These are phyloP conservation scores for Choristoneura fumiferana DNA, from an alignment of 1,140 invertebrate genomes.

Conservation along the genomic window DNA sequence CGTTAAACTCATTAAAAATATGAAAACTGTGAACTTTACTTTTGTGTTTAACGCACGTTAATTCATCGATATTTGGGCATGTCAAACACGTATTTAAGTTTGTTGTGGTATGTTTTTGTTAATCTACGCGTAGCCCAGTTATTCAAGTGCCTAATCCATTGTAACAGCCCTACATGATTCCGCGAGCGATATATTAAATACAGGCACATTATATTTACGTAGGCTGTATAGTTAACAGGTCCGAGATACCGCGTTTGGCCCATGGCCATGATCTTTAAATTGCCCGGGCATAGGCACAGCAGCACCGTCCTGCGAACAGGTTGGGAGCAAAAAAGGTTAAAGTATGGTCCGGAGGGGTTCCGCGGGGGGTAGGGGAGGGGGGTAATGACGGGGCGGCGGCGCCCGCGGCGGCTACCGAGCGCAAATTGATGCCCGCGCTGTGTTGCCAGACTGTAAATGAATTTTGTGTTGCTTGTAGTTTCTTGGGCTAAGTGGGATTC, in stretches of 20 bases:
- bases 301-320: constrained; percentile 68
- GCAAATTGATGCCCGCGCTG: constrained; percentile 65
- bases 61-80: too few relatives aligned
- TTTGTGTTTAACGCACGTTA: too few relatives aligned
- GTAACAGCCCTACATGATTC: background rate
- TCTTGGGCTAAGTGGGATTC: too few relatives aligned
- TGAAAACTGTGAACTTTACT: too few relatives aligned
- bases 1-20: too few relatives aligned
- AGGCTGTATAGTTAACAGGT: constrained; percentile 44
- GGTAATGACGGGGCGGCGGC: constrained; percentile 74
- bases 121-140: too few relatives aligned
- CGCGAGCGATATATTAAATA: constrained; percentile 25
- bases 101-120: too few relatives aligned
- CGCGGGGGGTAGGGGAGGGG: constrained; percentile 23
- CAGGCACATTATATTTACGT: constrained; percentile 22
- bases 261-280: constrained; percentile 69
- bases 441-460: too few relatives aligned
- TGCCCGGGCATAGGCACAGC: constrained; percentile 56
- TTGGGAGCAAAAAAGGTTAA: constrained; percentile 77
- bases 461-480: too few relatives aligned
- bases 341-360: constrained; percentile 69
- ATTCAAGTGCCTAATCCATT: background rate
- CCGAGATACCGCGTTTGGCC: constrained; percentile 60
- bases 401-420: constrained; percentile 71
- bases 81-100: too few relatives aligned